phyloP scores from a whole-genome alignment of 2,797 vertebrate genomes.

The Muscicapa comitata region DNA sequence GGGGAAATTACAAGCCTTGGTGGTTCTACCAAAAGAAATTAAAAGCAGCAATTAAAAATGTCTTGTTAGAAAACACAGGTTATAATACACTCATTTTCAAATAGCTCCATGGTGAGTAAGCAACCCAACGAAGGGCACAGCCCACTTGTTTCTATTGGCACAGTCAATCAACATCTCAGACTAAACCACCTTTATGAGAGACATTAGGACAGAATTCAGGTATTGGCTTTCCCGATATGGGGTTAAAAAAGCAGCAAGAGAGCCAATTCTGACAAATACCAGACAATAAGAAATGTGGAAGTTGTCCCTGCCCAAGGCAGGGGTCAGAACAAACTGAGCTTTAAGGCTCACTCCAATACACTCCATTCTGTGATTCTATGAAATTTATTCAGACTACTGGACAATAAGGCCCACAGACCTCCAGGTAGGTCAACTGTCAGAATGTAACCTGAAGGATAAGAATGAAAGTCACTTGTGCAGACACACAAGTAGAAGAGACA shows the following conservation, averaged over 20 bases:
- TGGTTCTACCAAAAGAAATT: slow-evolving; percentile 75
- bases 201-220: background rate
- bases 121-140: background rate
- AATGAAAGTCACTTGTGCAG: background rate
- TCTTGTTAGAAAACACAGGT: background rate
- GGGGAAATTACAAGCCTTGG: slow-evolving; percentile 86
- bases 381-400: background rate
- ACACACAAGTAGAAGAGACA: background rate
- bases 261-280: background rate
- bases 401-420: background rate
- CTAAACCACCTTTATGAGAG: background rate
- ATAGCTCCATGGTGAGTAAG: background rate
- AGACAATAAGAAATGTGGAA: background rate
- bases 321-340: background rate
- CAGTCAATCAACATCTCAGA: background rate
- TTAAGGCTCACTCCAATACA: background rate
- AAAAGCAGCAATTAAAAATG: background rate
- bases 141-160: background rate
- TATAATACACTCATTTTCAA: background rate
- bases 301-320: background rate
- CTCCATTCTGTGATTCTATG: background rate
- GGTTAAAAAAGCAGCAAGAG: background rate
- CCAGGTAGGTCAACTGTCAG: background rate
- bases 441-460: background rate
- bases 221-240: background rate